These are phyloP conservation scores for Drosophila nr. fundita DNA, from an alignment of 2,888 invertebrate species.

Conservation along the genomic window DNA sequence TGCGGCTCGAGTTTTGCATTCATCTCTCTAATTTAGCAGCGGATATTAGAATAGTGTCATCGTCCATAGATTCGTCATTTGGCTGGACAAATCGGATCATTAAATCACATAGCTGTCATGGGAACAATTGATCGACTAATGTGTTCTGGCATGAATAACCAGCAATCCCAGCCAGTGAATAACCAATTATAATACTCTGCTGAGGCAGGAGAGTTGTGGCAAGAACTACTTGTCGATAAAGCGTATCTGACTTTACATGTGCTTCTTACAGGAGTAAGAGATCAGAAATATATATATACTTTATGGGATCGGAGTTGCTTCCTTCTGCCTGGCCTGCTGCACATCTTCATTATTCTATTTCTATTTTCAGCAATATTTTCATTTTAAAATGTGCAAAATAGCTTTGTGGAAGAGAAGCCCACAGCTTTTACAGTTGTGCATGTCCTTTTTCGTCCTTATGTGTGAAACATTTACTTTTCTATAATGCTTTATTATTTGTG, in stretches of 20 bases:
- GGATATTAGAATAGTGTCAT: background rate
- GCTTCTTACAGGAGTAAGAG: background rate
- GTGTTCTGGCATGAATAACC: background rate
- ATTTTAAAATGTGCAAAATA: slow-evolving; percentile 15
- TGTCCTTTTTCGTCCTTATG: slow-evolving; percentile 27
- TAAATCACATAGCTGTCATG: background rate
- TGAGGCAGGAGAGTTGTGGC: background rate
- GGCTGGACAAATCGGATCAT: background rate
- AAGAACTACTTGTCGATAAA: background rate
- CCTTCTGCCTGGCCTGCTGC: background rate
- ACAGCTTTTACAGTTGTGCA: slow-evolving; percentile 9
- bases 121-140: background rate
- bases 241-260: too few species aligned
- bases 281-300: background rate
- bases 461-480: slow-evolving; percentile 7
- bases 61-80: background rate
- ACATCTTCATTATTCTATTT: slow-evolving; percentile 33
- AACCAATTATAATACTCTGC: background rate
- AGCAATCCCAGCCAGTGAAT: too few species aligned
- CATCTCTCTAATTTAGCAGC: background rate
- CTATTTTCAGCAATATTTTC: slow-evolving; percentile 34
- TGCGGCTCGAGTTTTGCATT: background rate
- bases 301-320: background rate
- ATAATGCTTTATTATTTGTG: background rate
- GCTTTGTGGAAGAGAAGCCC: background rate